Percentiles rank a stretch among this genome's conserved stretches.
phyloP scores from a whole-genome alignment of 2,113 vertebrate genomes.

The Hyaena hyaena region DNA sequence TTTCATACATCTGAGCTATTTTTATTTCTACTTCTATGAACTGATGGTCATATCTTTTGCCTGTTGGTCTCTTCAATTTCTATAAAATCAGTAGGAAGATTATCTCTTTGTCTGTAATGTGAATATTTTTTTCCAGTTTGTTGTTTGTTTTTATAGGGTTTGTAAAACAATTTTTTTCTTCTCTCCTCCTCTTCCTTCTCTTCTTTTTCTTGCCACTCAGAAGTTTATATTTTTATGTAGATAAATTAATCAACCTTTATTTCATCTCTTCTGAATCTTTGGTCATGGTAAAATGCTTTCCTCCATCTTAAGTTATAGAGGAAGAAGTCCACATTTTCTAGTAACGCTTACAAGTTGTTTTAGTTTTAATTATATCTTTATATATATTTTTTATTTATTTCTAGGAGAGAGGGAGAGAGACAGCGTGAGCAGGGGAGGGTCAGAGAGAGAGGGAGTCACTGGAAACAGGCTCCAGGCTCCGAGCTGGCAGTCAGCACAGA shows the following conservation, averaged over 20 bases:
- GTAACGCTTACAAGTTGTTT: neutral
- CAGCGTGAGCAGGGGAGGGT: no score
- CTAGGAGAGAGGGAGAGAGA: no score
- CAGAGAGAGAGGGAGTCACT: no score
- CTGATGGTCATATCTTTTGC: neutral
- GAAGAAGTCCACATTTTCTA: neutral
- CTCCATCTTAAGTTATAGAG: neutral
- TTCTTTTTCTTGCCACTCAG: neutral
- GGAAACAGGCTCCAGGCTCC: no score
- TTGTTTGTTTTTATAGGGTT: neutral
- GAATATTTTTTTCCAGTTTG: neutral
- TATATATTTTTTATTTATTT: no score
- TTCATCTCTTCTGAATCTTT: neutral
- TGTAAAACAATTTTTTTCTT: neutral
- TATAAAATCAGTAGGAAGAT: neutral
- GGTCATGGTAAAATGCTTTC: neutral
- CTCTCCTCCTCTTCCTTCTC: neutral
- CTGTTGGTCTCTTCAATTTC: neutral
- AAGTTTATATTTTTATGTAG: constrained; percentile 10
- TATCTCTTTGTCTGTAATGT: neutral
- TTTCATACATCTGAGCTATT: neutral
- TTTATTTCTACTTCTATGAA: constrained; percentile 5
- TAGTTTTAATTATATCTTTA: neutral
- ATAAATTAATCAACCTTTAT: neutral
- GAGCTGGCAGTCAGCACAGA: no score